Evolutionary conservation across 1,140 invertebrate genomes (phyloP).

Genomic region (Drosophila auraria): DNA sequence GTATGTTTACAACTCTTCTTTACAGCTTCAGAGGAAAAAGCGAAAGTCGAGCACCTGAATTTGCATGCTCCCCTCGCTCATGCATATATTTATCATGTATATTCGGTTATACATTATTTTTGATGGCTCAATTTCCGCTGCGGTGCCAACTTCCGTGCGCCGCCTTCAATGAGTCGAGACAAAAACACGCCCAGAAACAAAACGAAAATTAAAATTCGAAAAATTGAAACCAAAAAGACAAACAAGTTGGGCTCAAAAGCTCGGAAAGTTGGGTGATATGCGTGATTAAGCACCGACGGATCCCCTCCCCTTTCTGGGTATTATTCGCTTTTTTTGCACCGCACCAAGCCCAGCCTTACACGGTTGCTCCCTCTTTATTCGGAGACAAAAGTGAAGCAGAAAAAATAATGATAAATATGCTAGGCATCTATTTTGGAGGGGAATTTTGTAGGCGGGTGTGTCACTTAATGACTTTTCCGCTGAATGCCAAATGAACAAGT

Average conservation of each 20-base stretch:
- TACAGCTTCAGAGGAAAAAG: constrained; percentile 13
- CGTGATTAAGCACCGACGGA: constrained; percentile 68
- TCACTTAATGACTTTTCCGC: constrained; percentile 72
- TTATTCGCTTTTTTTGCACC: constrained; percentile 36
- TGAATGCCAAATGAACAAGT: constrained; percentile 55
- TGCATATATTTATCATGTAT: constrained; percentile 33
- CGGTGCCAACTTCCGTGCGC: constrained; percentile 66
- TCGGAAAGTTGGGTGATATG: constrained; percentile 62
- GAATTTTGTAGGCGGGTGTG: constrained; percentile 61
- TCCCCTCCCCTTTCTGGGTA: constrained; percentile 7
- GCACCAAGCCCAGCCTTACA: constrained; percentile 42
- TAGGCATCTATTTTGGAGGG: constrained; percentile 64
- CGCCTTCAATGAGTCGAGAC: constrained; percentile 65
- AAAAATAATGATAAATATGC: constrained; percentile 76
- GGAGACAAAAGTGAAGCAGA: constrained; percentile 40
- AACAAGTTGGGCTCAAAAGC: constrained; percentile 30
- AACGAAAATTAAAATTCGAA: constrained; percentile 40
- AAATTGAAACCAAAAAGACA: constrained; percentile 18
- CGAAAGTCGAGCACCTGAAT: constrained; percentile 56
- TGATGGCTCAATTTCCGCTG: constrained; percentile 81
- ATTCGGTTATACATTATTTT: constrained; percentile 63
- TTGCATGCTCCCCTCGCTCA: constrained; percentile 35
- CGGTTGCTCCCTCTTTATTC: constrained; percentile 40
- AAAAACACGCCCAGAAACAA: constrained; percentile 50
- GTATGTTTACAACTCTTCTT: constrained; percentile 58